These are phyloP conservation scores for Lonchura striata DNA, from an alignment of 2,113 vertebrate genomes.

Conservation along the genomic window DNA sequence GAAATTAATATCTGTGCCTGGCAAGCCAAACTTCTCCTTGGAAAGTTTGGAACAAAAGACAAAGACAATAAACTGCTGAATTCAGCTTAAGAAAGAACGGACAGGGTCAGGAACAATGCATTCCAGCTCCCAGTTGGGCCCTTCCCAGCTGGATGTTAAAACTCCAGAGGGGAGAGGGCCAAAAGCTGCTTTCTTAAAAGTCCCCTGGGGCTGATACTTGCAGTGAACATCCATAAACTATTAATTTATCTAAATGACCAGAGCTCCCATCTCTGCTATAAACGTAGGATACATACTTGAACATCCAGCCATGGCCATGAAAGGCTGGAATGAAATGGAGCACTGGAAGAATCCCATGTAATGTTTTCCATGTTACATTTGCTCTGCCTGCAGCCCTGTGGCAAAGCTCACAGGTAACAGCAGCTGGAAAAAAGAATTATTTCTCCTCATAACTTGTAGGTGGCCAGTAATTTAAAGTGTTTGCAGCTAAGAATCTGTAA, in stretches of 20 bases:
- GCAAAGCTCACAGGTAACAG: background rate
- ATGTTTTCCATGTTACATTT: background rate
- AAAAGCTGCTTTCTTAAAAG: background rate
- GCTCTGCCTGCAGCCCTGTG: background rate
- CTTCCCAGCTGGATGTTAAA: background rate
- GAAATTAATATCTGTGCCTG: conserved; percentile 37
- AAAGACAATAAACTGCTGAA: conserved; percentile 32
- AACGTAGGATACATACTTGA: background rate
- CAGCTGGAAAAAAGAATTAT: background rate
- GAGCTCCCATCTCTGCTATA: conserved; percentile 16
- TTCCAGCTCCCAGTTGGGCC: conserved; percentile 10
- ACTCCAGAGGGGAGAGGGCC: background rate
- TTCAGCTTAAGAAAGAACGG: background rate
- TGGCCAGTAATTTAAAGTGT: background rate
- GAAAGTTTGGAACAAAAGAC: conserved; percentile 22
- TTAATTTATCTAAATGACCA: conserved; percentile 51
- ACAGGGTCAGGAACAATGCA: background rate
- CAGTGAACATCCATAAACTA: conserved; percentile 40
- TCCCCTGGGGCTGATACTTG: conserved; percentile 7
- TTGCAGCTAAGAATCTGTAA: background rate
- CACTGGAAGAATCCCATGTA: background rate
- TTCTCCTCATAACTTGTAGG: background rate
- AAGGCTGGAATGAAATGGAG: background rate
- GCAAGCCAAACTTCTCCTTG: background rate
- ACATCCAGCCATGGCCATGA: background rate